These are phyloP conservation scores for Dufourea novaeangliae DNA, from an alignment of 1,140 invertebrate genomes.

Conservation along the genomic window DNA sequence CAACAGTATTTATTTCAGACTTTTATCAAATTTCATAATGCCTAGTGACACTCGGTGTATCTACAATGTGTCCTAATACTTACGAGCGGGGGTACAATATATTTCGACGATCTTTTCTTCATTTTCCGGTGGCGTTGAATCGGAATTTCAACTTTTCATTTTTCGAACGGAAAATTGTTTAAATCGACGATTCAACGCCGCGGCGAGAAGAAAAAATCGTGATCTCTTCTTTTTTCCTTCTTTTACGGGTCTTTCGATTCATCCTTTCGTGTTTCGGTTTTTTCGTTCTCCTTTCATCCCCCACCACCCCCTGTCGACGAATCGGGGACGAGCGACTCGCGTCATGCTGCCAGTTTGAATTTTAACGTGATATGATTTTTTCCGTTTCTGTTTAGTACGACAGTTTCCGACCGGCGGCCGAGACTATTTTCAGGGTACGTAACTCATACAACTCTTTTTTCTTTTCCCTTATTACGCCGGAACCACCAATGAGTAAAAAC, in stretches of 20 bases:
- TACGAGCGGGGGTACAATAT: no score
- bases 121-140: no score
- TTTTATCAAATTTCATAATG: no score
- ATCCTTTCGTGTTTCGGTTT: background rate
- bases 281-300: background rate
- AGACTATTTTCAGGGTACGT: slow-evolving; percentile 88
- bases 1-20: no score
- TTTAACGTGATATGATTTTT: slow-evolving; percentile 81
- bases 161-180: no score
- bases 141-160: no score
- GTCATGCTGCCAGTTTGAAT: slow-evolving; percentile 69
- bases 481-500: no score
- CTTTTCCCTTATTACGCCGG: slow-evolving; percentile 74
- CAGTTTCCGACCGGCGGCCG: slow-evolving; percentile 87
- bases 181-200: background rate
- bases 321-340: slow-evolving; percentile 73
- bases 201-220: background rate
- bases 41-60: no score
- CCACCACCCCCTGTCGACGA: slow-evolving; percentile 54
- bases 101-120: no score
- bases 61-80: no score
- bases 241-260: background rate
- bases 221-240: background rate
- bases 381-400: slow-evolving; percentile 87
- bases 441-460: slow-evolving; percentile 80